Base-by-base conservation (phyloP, 1,140 invertebrate genomes). In the Homarus americanus region DNA sequence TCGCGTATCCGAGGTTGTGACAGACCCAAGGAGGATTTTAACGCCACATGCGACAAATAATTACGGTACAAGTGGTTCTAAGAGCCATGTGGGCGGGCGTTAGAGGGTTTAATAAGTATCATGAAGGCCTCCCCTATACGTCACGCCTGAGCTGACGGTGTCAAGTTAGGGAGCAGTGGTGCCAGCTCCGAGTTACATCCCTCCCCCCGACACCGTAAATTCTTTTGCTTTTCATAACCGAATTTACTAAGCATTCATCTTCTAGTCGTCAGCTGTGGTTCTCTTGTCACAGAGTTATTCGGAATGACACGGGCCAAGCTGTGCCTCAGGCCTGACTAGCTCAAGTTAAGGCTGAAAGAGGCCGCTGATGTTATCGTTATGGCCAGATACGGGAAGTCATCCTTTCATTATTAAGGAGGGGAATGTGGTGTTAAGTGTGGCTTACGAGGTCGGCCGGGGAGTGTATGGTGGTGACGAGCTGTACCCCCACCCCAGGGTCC, bases 1-100 rank as follows among this genome's bases (percentile, higher is more conserved):
- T n/a, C n/a, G n/a, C n/a, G 24, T 5, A 78, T 34, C 40, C 40
- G 41, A 38, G 24, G 34, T 4, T 12, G 49, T 2, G 24, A 36
- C 32, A 24, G 73, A 38, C 17, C 15, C 24, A 53, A 20, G 32
- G 32, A 73, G 41, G 69, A 34, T 28, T 34, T n/a, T 28, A 34
- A 72, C 34, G 49, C 73, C 75, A 87, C 85, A 87, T 87, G 85
- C 53, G 73, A 87, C 85, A 79, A 79, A 80, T 87, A 87, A 87
- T 87, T 87, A 80, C 53, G 76, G 36, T 36, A 80, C 73, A 66
- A 87, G 85, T 78, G 85, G 7, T n/a, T 28, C 15, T 78, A 87
- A 87, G 75, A 79, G 73, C 28, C 82, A 28, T n/a, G n/a, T 7
- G 84, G 20, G 28, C 3, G 75, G 28, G 9, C 53, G n/a, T 41